Evolutionary conservation across 2,888 invertebrate genomes (phyloP).

Genomic region (Galeruca laticollis): DNA sequence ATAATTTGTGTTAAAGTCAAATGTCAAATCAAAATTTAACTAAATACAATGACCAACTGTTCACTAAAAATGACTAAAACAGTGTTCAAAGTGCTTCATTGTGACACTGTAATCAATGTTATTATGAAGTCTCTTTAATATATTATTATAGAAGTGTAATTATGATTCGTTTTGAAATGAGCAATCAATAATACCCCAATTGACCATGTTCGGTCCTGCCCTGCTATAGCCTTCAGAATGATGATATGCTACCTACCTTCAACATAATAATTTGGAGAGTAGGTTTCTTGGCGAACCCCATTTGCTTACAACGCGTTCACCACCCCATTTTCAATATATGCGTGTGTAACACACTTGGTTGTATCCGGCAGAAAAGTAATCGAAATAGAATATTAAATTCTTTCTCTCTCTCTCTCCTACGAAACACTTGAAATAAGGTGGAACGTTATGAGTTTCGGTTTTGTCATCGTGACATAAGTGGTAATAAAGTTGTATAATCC

Average conservation of each 20-base stretch:
- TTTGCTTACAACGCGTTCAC: conserved; percentile 34
- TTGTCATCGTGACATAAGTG: neutral
- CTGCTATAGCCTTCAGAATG: conserved; percentile 30
- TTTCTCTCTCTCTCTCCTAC: conserved; percentile 18
- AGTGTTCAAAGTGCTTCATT: too few relatives aligned
- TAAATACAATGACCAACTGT: too few relatives aligned
- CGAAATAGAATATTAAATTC: conserved; percentile 45
- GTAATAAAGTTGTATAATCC: neutral
- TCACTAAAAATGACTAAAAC: too few relatives aligned
- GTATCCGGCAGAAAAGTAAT: conserved; percentile 36
- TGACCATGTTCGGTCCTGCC: neutral
- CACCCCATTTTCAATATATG: conserved; percentile 38
- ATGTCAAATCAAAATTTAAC: too few relatives aligned
- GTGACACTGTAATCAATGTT: too few relatives aligned
- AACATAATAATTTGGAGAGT: conserved; percentile 33
- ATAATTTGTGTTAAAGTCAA: too few relatives aligned
- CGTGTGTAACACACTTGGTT: conserved; percentile 35
- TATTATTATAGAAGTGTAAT: too few relatives aligned
- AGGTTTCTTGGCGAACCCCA: conserved; percentile 27
- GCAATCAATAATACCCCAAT: neutral
- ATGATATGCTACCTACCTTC: conserved; percentile 36
- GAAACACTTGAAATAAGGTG: neutral
- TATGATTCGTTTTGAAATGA: too few relatives aligned
- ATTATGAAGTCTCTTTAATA: too few relatives aligned
- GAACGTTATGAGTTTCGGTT: conserved; percentile 12